phyloP scores from a whole-genome alignment of 2,797 vertebrate genomes.

The Pipistrellus pygmaeus region DNA sequence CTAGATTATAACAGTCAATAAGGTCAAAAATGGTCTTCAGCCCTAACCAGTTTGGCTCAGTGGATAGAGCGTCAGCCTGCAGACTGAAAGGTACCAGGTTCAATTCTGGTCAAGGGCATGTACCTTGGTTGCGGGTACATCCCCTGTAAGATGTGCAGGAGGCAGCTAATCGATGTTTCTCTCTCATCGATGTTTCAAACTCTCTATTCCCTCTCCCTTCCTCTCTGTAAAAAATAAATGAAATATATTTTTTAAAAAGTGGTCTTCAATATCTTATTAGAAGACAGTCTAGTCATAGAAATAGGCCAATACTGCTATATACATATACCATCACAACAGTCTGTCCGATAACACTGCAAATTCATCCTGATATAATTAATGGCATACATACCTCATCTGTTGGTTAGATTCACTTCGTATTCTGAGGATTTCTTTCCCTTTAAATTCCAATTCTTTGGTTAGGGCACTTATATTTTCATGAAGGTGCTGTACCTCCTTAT shows the following conservation, averaged over 20 bases:
- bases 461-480: slow-evolving; percentile 97
- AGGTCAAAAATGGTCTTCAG: background rate
- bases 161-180: no score
- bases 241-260: no score
- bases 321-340: background rate
- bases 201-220: no score
- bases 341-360: background rate
- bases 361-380: slow-evolving; percentile 50
- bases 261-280: background rate
- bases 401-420: slow-evolving; percentile 98
- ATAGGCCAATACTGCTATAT: background rate
- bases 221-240: no score
- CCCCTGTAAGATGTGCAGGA: no score
- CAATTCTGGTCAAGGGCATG: no score
- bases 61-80: no score
- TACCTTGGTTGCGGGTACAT: no score
- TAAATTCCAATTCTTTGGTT: slow-evolving; percentile 97
- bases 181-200: no score
- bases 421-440: slow-evolving; percentile 98
- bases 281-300: background rate
- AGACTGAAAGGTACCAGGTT: no score
- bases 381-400: slow-evolving; percentile 95
- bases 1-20: slow-evolving; percentile 15
- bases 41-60: no score
- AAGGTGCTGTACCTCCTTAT: slow-evolving; percentile 96